Base-by-base conservation (phyloP, 1,140 invertebrate genomes). In the Zaprionus nigranus region DNA sequence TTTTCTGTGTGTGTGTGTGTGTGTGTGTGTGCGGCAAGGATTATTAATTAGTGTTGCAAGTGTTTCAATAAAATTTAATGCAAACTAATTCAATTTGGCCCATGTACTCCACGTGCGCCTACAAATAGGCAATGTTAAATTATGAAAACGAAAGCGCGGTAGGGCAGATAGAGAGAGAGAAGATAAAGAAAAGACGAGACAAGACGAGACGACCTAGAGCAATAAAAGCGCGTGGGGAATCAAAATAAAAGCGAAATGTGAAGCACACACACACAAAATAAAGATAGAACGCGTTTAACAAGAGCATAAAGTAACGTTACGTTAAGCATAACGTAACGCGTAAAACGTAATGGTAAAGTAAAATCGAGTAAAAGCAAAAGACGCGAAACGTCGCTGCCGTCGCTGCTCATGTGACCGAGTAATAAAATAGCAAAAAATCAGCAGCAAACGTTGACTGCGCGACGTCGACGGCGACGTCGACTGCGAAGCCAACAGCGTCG, bases 321-420 rank as follows among this genome's bases (percentile, higher is more conserved):
- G 51, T 34, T 43, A 51, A 65, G 59, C 38, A 40, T 46, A 62
- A 62, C 60, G 60, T 51, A 49, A 62, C 6, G 40, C 26, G 28
- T 51, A 63, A 64, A 54, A 54, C 20, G 51, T 54, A 54, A 54
- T 22, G 53, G 34, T 71, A 51, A 72, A 46, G 66, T 61, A 59
- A 80, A 64, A 53, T 83, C 66, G 71, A 67, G 67, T 40, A 68
- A 64, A 82, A 64, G 66, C 51, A 56, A 68, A 71, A 65, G 73
- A 75, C 66, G 70, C 66, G 66, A 78, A 75, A 80, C 79, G 69
- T 61, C 68, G 6, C 15, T 15, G 15, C 30, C 9, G n/a, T n/a
- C n/a, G 30, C 9, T 46, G 73, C 85, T 90, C 85, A 84, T 90
- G 81, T 88, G 84, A 90, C 85, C 75, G 75, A 78, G 75, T 90